These are phyloP conservation scores for Hemicordylus capensis DNA, from an alignment of 2,113 vertebrate species.

Conservation along the genomic window DNA sequence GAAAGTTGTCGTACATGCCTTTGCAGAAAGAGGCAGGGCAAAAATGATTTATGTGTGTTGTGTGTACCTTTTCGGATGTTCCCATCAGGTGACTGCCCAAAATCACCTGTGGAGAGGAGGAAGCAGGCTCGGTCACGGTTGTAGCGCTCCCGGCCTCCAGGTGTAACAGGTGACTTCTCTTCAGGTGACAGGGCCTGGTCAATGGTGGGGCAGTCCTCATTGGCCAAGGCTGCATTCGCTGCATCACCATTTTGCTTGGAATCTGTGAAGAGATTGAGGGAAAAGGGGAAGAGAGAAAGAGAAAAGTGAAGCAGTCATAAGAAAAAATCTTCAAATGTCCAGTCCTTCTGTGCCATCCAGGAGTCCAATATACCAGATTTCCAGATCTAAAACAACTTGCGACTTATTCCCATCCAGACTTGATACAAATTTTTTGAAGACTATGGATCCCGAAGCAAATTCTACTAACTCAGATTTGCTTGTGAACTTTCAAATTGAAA, in stretches of 20 bases:
- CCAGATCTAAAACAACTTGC: background rate
- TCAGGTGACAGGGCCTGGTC: slow-evolving; percentile 92
- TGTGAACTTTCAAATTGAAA: background rate
- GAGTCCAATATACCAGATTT: background rate
- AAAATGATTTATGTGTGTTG: slow-evolving; percentile 30
- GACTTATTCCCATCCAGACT: background rate
- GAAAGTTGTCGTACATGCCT: background rate
- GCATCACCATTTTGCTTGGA: slow-evolving; percentile 91
- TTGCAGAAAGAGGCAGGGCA: slow-evolving; percentile 4
- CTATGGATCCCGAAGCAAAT: too few relatives aligned
- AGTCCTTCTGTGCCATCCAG: background rate
- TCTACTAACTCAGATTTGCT: background rate
- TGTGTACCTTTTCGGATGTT: slow-evolving; percentile 91
- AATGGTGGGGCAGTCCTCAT: slow-evolving; percentile 92
- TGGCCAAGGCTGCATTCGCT: slow-evolving; percentile 88
- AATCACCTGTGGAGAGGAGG: slow-evolving; percentile 90
- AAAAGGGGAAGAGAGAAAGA: background rate
- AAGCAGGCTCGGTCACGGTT: slow-evolving; percentile 92
- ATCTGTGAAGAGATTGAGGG: slow-evolving; percentile 62
- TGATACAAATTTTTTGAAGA: background rate
- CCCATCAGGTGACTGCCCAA: slow-evolving; percentile 86
- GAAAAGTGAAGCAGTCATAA: background rate
- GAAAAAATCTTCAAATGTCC: background rate
- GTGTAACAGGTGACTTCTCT: slow-evolving; percentile 87
- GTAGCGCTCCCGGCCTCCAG: slow-evolving; percentile 82